These are phyloP conservation scores for Rhodeus uyekii DNA, from an alignment of 2,797 vertebrate species.

Conservation along the genomic window DNA sequence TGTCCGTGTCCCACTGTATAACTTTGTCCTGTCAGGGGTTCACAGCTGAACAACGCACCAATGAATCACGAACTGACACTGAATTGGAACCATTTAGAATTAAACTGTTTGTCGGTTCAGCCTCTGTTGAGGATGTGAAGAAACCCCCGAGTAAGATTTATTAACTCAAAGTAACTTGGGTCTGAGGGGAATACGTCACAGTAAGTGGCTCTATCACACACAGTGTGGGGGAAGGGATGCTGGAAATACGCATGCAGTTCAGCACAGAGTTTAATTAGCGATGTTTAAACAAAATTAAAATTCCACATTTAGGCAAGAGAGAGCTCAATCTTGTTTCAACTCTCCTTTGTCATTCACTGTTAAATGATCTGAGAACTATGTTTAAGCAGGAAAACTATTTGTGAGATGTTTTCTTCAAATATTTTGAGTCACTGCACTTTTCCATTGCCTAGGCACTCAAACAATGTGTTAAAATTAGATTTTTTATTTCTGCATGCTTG, in stretches of 20 bases:
- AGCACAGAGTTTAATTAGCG: neutral
- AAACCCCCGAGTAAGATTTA: neutral
- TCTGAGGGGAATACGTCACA: neutral
- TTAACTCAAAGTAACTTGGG: constrained; percentile 15
- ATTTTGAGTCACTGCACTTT: neutral
- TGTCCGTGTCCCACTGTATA: constrained; percentile 56
- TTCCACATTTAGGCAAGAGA: neutral
- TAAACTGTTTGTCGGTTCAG: constrained; percentile 2
- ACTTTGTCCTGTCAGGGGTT: constrained; percentile 48
- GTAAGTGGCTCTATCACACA: neutral
- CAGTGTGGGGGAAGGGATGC: constrained; percentile 13
- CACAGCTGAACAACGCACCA: neutral
- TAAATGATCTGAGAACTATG: neutral
- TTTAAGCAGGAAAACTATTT: neutral
- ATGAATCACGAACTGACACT: neutral
- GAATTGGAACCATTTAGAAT: constrained; percentile 13
- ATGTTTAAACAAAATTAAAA: neutral
- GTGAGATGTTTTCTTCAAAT: neutral
- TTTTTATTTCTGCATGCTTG: neutral
- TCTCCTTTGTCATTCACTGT: neutral
- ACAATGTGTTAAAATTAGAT: constrained; percentile 1
- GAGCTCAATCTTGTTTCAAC: neutral
- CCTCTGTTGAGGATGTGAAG: neutral
- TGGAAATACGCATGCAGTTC: neutral
- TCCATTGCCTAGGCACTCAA: neutral